Evolutionary conservation across 2,888 invertebrate species (phyloP), one percentile per base, ranked within the genome.

Genomic region (Autographa gamma): DNA sequence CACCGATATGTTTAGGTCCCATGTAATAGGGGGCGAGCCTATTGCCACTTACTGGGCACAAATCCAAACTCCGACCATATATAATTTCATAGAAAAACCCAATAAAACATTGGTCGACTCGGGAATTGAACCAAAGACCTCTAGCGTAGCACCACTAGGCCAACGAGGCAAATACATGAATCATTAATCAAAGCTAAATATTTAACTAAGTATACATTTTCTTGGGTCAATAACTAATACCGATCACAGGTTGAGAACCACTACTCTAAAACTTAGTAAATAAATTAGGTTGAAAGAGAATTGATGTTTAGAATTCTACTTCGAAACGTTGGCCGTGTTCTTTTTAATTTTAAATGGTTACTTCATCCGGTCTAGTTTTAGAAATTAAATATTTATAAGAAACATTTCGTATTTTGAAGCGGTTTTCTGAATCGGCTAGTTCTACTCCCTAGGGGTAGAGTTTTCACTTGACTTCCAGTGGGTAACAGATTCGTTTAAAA

Each of bases 241-340:
- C 8, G 38, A 38, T 11, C 11, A 7, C 48, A 4, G 16, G 5
- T 43, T 48, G 48, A n/a, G 48, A n/a, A 0, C n/a, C 48, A n/a
- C n/a, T 48, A 7, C 5, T 48, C 1, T n/a, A 48, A 48, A 48
- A 71, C 82, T 85, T 86, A 88, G 85, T 86, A 86, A 87, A 86
- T 86, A 88, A 86, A 83, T 82, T 84, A 76, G 79, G 78, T 71
- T 63, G 71, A 61, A 70, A 73, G 71, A 82, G 83, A 84, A 87
- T 86, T 86, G 85, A 81, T 82, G 76, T 81, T 79, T 65, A 77
- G 81, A 79, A 79, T 82, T 80, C 69, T 69, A 80, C 77, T 77
- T 82, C 84, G 80, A 38, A 69, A 59, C 60, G 9, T 14, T 41
- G 66, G 38, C 65, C 64, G 63, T 31, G 48, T 61, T 65, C 71